Evolutionary conservation across 2,797 vertebrate species (phyloP).

Genomic region (Carduelis carduelis): DNA sequence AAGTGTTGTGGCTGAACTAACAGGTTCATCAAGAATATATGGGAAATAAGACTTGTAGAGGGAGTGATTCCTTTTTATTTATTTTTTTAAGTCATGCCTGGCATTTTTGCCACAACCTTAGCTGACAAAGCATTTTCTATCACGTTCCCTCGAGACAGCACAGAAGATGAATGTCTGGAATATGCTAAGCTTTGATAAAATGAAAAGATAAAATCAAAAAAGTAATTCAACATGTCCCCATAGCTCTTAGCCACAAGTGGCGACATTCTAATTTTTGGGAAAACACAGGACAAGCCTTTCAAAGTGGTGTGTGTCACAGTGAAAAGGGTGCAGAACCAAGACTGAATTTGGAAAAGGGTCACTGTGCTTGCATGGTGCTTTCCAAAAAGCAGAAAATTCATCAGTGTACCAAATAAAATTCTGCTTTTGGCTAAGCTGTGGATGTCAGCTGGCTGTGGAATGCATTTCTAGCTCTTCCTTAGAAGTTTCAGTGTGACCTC

Average conservation of each 20-base stretch:
- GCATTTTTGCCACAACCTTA: slow-evolving; percentile 41
- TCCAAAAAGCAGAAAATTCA: not conserved
- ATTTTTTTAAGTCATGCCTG: slow-evolving; percentile 8
- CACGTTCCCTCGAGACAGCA: slow-evolving; percentile 44
- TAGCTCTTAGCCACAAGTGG: slow-evolving; percentile 38
- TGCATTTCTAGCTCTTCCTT: not conserved
- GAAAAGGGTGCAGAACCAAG: slow-evolving; percentile 1
- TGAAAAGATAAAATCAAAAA: slow-evolving; percentile 65
- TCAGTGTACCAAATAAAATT: not conserved
- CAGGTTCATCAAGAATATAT: not conserved
- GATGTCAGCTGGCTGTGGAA: not conserved
- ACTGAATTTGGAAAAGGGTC: not conserved
- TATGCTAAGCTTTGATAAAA: slow-evolving; percentile 64
- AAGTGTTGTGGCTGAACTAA: slow-evolving; percentile 29
- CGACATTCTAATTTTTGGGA: slow-evolving; percentile 61
- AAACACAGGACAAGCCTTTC: slow-evolving; percentile 38
- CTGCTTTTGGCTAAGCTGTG: not conserved
- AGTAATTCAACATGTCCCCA: slow-evolving; percentile 55
- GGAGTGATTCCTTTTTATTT: not conserved
- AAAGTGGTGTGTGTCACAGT: not conserved
- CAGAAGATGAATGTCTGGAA: slow-evolving; percentile 69
- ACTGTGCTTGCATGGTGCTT: not conserved
- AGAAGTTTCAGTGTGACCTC: not conserved
- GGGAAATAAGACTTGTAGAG: slow-evolving; percentile 1
- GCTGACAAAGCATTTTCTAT: slow-evolving; percentile 64